Base-by-base conservation (phyloP, 1,140 invertebrate genomes). In the Camponotus pennsylvanicus region DNA sequence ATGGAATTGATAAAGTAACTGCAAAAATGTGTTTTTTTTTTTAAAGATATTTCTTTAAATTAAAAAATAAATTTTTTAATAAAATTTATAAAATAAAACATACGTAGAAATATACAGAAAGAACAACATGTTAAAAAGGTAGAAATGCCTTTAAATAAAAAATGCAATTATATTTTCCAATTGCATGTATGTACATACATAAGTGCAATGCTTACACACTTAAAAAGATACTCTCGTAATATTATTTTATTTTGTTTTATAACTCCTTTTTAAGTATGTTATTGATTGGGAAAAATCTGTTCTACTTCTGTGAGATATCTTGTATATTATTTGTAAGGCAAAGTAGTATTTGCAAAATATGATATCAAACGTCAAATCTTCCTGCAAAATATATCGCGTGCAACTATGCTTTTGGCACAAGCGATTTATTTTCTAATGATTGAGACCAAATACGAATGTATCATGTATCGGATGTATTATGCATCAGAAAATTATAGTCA, bases 401-500 rank as follows among this genome's bases (percentile, higher is more conserved):
- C 13, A 37, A 40, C 13, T 37, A 49, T 55, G n/a, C 8, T 79
- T 27, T 37, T 40, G 52, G 42, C 40, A 32, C 45, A 82, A 15
- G 8, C 40, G 9, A 82, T 82, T 32, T 57, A 71, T 63, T 73
- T 21, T 45, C 37, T 64, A 80, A 42, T 57, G 66, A 40, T 71
- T 42, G 52, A 71, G 32, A 59, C n/a, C 63, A 61, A 37, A 82
- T 40, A 45, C 15, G n/a, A 69, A 52, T 55, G 8, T 42, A 59
- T 80, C 64, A 40, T 82, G 57, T 32, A 49, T 15, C 15, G 73
- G 21, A 80, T 57, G 37, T 45, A 82, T 82, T 52, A 27, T 59
- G 37, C 13, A 34, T 37, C 45, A 21, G 45, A 45, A 73, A 71
- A 82, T 82, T 73, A 71, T 73, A 45, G 67, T 13, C 67, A 73